Evolutionary conservation across 2,888 invertebrate genomes (phyloP), one percentile per base, ranked within the genome.

Genomic region (Macrosiphum euphorbiae): DNA sequence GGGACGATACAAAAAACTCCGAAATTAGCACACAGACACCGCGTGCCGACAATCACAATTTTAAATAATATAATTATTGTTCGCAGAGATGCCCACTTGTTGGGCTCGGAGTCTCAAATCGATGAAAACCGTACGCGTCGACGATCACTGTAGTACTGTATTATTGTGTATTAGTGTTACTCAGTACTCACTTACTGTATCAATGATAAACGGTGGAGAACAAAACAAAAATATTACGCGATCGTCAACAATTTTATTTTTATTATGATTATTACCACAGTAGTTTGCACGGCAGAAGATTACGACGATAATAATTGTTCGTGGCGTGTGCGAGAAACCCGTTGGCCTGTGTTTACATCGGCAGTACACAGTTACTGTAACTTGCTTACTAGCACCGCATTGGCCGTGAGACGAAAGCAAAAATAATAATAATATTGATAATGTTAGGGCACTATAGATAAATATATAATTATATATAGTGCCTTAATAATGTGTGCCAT

Each of bases 371-470:
- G 86, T 90, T n/a, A 94, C 47, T 47, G 55, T 55, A 55, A 52
- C 52, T 52, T 52, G 55, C 55, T 55, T 55, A 55, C 90, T 94
- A 94, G 90, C 94, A 85, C 94, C 94, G 4, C 94, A 94, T 67
- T 87, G 94, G 94, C 90, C 94, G 90, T 90, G 94, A 90, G 94
- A 41, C 94, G 94, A 94, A 87, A 90, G 94, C 94, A 90, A 94
- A 90, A 94, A 94, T 94, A 90, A 94, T 89, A 91, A 91, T 91
- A 91, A 61, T 61, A 89, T 28, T 89, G 24, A 58, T 44, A 41
- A 41, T 58, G 28, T 58, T 61, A 47, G 86, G 47, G 47, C 44
- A 86, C 47, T 20, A 47, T 28, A 90, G 67, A 8, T n/a, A 20
- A 78, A 35, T 67, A 35, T 78, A 35, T 35, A 41, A 41, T 78